Evolutionary conservation across 1,140 invertebrate species (phyloP), one percentile per base, ranked within the genome.

Genomic region (Eumaeus atala): DNA sequence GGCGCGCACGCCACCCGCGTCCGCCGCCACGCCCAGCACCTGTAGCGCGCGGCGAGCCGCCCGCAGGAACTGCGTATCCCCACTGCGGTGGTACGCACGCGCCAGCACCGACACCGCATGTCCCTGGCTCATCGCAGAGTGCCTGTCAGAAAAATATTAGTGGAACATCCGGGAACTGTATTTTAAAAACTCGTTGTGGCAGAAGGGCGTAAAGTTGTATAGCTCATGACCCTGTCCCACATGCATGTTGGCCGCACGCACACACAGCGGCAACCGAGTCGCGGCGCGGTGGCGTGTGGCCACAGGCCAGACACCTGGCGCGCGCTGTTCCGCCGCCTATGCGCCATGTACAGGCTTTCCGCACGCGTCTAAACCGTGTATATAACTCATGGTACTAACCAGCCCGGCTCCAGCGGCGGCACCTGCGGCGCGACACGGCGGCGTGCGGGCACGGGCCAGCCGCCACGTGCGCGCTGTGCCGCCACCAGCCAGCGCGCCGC

Each of bases 121-220:
- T 0, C 98, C 98, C 80, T 99, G 97, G 5, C 95, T 96, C 98
- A 99, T 99, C 7, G 96, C 96, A 2, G 97, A 99, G 78, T 97
- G 95, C 92, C 92, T 93, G 67, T 51, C 49, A 10, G 8, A 53
- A 2, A 28, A 28, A 28, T 6, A 6, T 28, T 28, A 28, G n/a
- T n/a, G n/a, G n/a, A n/a, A n/a, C n/a, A n/a, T n/a, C n/a, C n/a
- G n/a, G n/a, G n/a, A n/a, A n/a, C n/a, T n/a, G n/a, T n/a, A n/a
- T n/a, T n/a, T n/a, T n/a, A n/a, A n/a, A n/a, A n/a, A n/a, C n/a
- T n/a, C n/a, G n/a, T n/a, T n/a, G n/a, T n/a, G n/a, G n/a, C n/a
- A n/a, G n/a, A n/a, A n/a, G n/a, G n/a, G n/a, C n/a, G n/a, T 35
- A 35, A 9, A 9, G 34, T 35, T 35, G 34, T 35, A 35, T 5